A percentile compares a stretch with the other conserved stretches of the same genome.
phyloP scores from a whole-genome alignment of 2,888 invertebrate genomes.

The Bugula neritina region DNA sequence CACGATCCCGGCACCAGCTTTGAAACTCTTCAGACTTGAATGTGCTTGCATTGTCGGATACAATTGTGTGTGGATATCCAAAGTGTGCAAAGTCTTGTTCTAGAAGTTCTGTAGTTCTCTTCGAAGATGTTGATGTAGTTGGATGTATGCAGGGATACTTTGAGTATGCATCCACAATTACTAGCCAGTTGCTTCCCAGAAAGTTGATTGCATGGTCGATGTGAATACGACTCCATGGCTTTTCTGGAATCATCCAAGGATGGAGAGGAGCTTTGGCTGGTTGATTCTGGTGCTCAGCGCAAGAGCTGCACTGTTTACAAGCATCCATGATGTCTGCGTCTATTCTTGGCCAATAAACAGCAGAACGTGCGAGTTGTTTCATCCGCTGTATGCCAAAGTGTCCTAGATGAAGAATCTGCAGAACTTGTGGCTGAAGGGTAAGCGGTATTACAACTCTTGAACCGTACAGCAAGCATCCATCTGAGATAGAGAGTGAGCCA shows the following conservation, averaged over 20 bases:
- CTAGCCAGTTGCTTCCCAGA: constrained; percentile 32
- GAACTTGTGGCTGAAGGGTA: constrained; percentile 30
- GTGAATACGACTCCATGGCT: constrained; percentile 37
- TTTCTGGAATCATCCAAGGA: constrained; percentile 35
- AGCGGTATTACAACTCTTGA: constrained; percentile 35
- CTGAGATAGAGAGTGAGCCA: constrained; percentile 28
- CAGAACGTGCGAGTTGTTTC: constrained; percentile 34
- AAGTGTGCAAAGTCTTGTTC: constrained; percentile 31
- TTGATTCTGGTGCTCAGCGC: constrained; percentile 30
- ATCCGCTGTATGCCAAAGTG: constrained; percentile 37
- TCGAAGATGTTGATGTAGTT: constrained; percentile 31
- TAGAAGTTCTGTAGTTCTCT: constrained; percentile 21
- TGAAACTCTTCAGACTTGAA: constrained; percentile 30
- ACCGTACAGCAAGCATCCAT: constrained; percentile 34
- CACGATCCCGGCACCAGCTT: constrained; percentile 27
- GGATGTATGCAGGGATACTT: constrained; percentile 47
- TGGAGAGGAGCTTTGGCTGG: constrained; percentile 35
- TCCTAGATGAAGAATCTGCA: constrained; percentile 34
- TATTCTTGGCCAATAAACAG: constrained; percentile 30
- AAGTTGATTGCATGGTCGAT: constrained; percentile 37
- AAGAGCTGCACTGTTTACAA: constrained; percentile 29
- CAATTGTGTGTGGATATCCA: constrained; percentile 30
- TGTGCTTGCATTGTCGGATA: constrained; percentile 29
- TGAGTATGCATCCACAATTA: constrained; percentile 40
- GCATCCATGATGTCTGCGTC: constrained; percentile 31